Conservation (phyloP, 1,140 invertebrate genomes). For the Drosophila kurseongensis region DNA sequence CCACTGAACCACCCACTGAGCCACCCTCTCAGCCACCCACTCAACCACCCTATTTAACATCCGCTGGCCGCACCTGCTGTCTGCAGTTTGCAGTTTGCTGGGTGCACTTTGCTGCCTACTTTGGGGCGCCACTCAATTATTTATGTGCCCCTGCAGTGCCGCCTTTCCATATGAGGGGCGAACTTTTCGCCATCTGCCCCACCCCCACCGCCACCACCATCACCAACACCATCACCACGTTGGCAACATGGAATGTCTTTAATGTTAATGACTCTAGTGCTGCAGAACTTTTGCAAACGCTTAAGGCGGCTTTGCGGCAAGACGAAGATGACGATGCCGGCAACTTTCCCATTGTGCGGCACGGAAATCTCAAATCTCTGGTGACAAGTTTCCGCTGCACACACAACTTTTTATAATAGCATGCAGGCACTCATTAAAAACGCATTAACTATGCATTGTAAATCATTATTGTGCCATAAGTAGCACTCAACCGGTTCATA, state of each 20-base stretch:
- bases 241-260: conserved; percentile 68
- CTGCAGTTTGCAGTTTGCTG: conserved; percentile 49
- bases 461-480: conserved; percentile 75
- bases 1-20: background rate
- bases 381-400: conserved; percentile 70
- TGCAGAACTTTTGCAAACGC: conserved; percentile 66
- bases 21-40: conserved; percentile 1
- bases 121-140: conserved; percentile 78
- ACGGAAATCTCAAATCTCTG: conserved; percentile 50
- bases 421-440: conserved; percentile 75
- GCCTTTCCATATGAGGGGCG: conserved; percentile 25
- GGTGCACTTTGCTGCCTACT: conserved; percentile 70
- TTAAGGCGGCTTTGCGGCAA: conserved; percentile 77
- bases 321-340: conserved; percentile 25
- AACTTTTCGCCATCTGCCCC: conserved; percentile 36
- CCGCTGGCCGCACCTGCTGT: conserved; percentile 65
- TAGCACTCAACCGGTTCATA: conserved; percentile 39
- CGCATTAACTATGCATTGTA: conserved; percentile 78
- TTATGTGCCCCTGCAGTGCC: conserved; percentile 75
- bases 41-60: conserved; percentile 33
- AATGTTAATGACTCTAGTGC: conserved; percentile 76
- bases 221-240: background rate
- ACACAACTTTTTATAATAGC: conserved; percentile 49
- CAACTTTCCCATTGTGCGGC: conserved; percentile 60
- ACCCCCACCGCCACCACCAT: background rate